Evolutionary conservation across 1,140 invertebrate species (phyloP).

Genomic region (Forficula auricularia): DNA sequence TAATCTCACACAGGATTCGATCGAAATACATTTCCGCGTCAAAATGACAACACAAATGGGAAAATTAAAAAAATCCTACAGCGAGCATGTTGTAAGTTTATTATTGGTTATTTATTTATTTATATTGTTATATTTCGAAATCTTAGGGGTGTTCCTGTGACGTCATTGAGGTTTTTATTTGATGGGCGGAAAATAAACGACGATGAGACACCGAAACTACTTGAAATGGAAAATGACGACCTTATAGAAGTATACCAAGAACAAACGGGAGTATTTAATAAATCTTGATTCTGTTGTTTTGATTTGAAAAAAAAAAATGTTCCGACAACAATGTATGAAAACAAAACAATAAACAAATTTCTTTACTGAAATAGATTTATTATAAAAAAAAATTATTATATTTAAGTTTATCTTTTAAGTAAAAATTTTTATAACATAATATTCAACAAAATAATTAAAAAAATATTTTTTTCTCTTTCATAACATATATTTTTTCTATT

Average conservation of each 20-base stretch:
- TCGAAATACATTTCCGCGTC: slow-evolving; percentile 67
- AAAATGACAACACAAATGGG: slow-evolving; percentile 67
- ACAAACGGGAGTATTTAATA: slow-evolving; percentile 42
- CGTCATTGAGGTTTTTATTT: slow-evolving; percentile 55
- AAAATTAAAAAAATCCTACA: slow-evolving; percentile 65
- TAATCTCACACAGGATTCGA: slow-evolving; percentile 42
- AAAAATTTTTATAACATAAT: not conserved
- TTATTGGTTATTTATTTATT: not conserved
- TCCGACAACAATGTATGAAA: too few species aligned
- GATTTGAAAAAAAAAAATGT: too few species aligned
- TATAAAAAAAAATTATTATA: slow-evolving; percentile 3
- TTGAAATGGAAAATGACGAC: slow-evolving; percentile 60
- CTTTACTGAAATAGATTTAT: not conserved
- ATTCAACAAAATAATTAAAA: too few species aligned
- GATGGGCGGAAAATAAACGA: slow-evolving; percentile 63
- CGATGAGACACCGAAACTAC: slow-evolving; percentile 58
- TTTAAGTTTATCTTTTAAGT: not conserved
- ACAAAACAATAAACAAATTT: slow-evolving; percentile 1
- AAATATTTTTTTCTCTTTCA: too few species aligned
- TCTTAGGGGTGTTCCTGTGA: slow-evolving; percentile 43
- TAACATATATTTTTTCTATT: too few species aligned
- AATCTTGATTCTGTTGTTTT: too few species aligned
- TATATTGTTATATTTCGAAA: slow-evolving; percentile 5
- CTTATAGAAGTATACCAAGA: slow-evolving; percentile 67
- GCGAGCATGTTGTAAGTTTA: slow-evolving; percentile 42